Conservation (phyloP, 2,797 vertebrate species). For the Tamandua tetradactyla region DNA sequence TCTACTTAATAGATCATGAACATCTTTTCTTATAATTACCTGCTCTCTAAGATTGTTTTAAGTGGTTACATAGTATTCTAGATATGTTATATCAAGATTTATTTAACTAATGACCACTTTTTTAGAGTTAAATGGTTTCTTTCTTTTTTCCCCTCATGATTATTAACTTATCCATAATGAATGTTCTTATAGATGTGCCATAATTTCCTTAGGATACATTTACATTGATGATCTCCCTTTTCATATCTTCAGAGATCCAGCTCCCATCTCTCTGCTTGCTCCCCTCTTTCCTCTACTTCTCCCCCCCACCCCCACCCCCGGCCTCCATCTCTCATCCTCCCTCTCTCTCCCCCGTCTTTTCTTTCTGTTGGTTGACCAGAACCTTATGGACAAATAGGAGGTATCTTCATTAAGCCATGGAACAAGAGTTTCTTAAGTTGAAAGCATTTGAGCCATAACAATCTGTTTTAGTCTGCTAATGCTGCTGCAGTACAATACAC, state of each 20-base stretch:
- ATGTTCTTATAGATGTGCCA: background rate
- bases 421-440: background rate
- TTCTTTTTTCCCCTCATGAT: background rate
- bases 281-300: background rate
- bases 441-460: background rate
- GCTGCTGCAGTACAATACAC: too few relatives aligned
- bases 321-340: background rate
- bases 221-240: background rate
- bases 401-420: background rate
- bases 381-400: background rate
- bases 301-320: too few relatives aligned
- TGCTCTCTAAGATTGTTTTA: constrained; percentile 4
- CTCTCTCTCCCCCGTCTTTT: too few relatives aligned
- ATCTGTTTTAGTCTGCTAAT: too few relatives aligned
- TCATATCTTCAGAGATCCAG: background rate
- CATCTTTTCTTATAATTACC: background rate
- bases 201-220: background rate
- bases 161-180: background rate
- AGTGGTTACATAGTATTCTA: background rate
- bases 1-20: background rate
- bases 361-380: background rate
- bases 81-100: constrained; percentile 4
- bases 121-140: background rate
- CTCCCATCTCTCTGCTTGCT: background rate
- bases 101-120: background rate